phyloP scores from a whole-genome alignment of 2,797 vertebrate species.

The Natrix natrix region DNA sequence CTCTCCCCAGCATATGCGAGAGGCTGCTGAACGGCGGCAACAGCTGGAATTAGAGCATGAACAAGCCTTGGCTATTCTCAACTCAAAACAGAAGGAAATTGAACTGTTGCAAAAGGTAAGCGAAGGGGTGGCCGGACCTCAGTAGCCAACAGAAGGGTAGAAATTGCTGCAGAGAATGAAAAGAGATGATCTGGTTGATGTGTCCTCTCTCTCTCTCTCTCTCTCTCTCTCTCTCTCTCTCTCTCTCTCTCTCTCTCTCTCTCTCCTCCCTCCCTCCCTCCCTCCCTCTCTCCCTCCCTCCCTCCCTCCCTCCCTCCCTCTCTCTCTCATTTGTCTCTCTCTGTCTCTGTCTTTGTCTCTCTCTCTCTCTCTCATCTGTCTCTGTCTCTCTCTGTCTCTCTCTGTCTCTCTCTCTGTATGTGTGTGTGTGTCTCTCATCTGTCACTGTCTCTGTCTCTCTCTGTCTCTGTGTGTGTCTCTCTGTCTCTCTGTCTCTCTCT shows the following conservation, averaged over 20 bases:
- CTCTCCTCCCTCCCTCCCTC: not conserved
- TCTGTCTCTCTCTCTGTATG: too few species aligned
- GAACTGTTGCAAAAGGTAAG: slow-evolving; percentile 96
- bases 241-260: too few species aligned
- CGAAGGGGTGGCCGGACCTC: not conserved
- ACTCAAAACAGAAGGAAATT: slow-evolving; percentile 98
- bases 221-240: not conserved
- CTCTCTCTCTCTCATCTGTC: too few species aligned
- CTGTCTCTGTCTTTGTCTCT: too few species aligned
- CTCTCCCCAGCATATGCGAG: slow-evolving; percentile 91
- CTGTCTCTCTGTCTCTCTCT: too few species aligned
- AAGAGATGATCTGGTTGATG: not conserved
- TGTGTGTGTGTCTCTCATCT: too few species aligned
- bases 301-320: not conserved
- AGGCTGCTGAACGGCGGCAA: slow-evolving; percentile 97
- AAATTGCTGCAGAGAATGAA: not conserved
- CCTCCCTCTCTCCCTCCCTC: too few species aligned
- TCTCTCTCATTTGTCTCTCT: too few species aligned
- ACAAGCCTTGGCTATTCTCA: slow-evolving; percentile 96
- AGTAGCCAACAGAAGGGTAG: too few species aligned
- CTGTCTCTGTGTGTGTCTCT: too few species aligned
- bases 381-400: too few species aligned
- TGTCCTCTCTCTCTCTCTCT: not conserved
- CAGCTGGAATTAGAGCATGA: slow-evolving; percentile 99
- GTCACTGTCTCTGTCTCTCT: too few species aligned